Evolutionary conservation across 53 echinoderm and acorn worm species (phyloP).

Genomic region (Antedon mediterranea): DNA sequence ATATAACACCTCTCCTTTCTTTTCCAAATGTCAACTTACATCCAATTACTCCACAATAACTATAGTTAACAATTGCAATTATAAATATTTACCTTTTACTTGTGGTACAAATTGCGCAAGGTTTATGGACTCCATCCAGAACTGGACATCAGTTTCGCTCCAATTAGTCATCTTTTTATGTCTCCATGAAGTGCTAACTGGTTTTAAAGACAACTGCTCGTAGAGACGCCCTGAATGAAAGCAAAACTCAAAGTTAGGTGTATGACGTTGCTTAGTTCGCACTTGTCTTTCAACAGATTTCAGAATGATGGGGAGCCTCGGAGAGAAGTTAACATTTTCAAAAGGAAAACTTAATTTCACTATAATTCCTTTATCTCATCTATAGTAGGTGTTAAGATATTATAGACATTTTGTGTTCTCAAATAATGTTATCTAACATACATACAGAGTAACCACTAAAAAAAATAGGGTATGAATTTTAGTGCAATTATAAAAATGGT

Average conservation of each 20-base stretch:
- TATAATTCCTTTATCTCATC: no score
- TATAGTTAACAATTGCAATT: neutral
- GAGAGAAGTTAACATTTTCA: neutral
- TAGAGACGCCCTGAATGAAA: neutral
- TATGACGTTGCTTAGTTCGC: neutral
- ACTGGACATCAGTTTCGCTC: constrained; percentile 36
- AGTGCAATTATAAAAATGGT: no score
- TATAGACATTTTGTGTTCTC: no score
- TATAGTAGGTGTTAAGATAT: no score
- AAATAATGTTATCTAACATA: no score
- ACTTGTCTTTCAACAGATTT: neutral
- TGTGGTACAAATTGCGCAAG: constrained; percentile 32
- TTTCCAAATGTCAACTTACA: neutral
- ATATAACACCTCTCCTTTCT: neutral
- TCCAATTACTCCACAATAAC: no score
- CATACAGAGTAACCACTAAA: no score
- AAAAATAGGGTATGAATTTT: no score
- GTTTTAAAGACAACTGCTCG: neutral
- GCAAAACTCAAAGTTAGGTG: neutral
- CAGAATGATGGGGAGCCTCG: neutral
- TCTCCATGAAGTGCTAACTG: neutral
- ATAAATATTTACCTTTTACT: constrained; percentile 32
- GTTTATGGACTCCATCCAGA: constrained; percentile 42
- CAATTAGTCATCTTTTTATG: constrained; percentile 32
- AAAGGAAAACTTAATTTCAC: no score